Conservation (phyloP, 2,113 vertebrate species). For the Axis porcinus region DNA sequence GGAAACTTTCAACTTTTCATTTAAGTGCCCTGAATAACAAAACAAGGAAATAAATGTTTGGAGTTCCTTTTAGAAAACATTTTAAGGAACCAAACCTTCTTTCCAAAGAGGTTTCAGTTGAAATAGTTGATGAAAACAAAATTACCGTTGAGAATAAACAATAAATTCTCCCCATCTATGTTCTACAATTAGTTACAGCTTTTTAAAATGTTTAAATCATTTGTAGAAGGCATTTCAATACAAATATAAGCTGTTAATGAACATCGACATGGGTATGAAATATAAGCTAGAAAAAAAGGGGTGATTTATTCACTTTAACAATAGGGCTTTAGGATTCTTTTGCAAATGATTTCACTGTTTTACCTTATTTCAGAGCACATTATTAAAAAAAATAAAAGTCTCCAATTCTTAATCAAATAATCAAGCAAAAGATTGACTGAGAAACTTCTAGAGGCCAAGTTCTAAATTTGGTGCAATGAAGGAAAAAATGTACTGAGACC, state of each 20-base stretch:
- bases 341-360: background rate
- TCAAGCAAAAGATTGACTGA: background rate
- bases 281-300: background rate
- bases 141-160: background rate
- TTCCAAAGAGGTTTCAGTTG: background rate
- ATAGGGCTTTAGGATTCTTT: background rate
- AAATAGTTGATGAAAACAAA: background rate
- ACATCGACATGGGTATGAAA: fast-evolving
- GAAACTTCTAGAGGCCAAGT: background rate
- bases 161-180: background rate
- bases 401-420: background rate
- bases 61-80: background rate
- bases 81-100: background rate
- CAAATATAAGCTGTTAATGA: background rate
- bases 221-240: background rate
- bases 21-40: background rate
- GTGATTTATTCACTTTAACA: background rate
- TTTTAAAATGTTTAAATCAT: background rate
- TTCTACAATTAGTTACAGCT: background rate
- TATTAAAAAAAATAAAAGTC: background rate
- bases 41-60: background rate
- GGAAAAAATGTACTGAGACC: background rate
- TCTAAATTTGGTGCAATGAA: background rate
- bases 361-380: background rate
- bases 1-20: background rate